Base-by-base conservation (phyloP, 2,113 vertebrate species). In the Gallinago undulata region DNA sequence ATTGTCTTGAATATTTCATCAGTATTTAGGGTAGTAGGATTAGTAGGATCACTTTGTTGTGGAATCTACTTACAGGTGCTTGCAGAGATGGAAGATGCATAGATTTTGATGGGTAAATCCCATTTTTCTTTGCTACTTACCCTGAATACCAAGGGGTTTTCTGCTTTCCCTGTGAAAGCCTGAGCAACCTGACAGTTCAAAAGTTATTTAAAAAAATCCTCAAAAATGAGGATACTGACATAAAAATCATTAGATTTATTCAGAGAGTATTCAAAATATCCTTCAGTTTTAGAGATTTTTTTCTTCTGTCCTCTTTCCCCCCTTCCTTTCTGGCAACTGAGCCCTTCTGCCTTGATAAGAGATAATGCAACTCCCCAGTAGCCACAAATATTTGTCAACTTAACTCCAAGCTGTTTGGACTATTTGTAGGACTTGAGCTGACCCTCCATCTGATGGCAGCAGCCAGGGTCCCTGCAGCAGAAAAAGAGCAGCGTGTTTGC, bases 401-500 rank as follows among this genome's bases (percentile, higher is more conserved):
- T 75, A 45, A 90, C 63, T 90, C 75, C 75, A 90, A 83, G 95
- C 88, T 88, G 78, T 86, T 79, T 64, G 85, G 70, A 66, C 21
- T 73, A 31, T 86, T 85, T 77, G 90, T 45, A 37, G 79, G 75
- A 15, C 47, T 87, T n/a, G 19, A 48, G 59, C 31, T 90, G 84
- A 55, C 82, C 78, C 53, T 93, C 62, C 39, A 39, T 39, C 83
- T 83, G 85, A 69, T 64, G 83, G 88, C 90, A 84, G 75, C 48
- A 94, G 14, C 88, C 82, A 28, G 78, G 60, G 82, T 15, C 91
- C 73, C 51, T 33, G 80, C 48, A 78, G 66, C 83, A 82, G 88
- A 60, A 84, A 90, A 69, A 0, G 82, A 95, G 76, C 79, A 89
- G 63, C 5, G 7, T 45, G 83, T 13, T 82, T 89, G 84, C 76